phyloP scores from a whole-genome alignment of 2,113 vertebrate species.

The Cettia cetti region DNA sequence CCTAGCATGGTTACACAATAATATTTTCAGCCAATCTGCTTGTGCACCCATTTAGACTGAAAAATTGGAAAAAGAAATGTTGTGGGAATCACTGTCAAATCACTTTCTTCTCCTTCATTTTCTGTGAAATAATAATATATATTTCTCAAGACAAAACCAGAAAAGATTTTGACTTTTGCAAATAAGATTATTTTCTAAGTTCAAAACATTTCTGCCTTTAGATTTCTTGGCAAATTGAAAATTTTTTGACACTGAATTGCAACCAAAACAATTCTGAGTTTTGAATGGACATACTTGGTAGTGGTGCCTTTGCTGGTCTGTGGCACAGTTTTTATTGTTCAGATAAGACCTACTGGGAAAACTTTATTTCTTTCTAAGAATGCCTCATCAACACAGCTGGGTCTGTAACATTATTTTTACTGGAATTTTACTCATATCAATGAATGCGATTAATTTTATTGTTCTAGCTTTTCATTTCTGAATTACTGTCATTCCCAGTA shows the following conservation, averaged over 20 bases:
- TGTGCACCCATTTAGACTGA: not conserved
- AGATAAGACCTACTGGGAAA: not conserved
- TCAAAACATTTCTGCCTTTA: not conserved
- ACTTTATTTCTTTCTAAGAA: not conserved
- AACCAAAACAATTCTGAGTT: not conserved
- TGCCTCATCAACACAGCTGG: not conserved
- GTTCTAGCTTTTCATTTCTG: not conserved
- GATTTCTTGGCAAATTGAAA: not conserved
- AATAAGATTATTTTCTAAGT: not conserved
- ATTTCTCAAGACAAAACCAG: not conserved
- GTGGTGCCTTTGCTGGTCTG: not conserved
- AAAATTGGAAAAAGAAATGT: not conserved
- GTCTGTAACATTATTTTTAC: not conserved
- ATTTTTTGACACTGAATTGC: not conserved
- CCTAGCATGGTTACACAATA: not conserved
- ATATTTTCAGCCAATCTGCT: fast-evolving
- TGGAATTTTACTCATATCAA: not conserved
- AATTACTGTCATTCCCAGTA: not conserved
- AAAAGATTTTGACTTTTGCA: not conserved
- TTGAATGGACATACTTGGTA: not conserved
- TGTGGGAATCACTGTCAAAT: not conserved
- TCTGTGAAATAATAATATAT: not conserved
- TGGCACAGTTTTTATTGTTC: not conserved
- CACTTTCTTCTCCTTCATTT: not conserved
- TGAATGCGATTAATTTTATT: not conserved